Evolutionary conservation across 2,888 invertebrate species (phyloP), one percentile per base, ranked within the genome.

Genomic region (Cephus pulcher): DNA sequence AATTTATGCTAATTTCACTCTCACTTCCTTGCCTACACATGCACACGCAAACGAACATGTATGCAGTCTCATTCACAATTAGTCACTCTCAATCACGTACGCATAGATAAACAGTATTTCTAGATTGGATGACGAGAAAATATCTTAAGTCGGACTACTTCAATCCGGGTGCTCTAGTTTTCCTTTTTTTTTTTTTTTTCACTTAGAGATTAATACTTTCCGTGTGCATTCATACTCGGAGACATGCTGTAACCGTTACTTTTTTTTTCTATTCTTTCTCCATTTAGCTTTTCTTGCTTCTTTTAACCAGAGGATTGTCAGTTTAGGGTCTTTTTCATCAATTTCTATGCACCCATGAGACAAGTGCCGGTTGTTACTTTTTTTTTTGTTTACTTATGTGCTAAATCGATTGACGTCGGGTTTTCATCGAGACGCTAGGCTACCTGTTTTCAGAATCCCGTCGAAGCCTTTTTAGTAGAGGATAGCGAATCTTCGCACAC

Each of bases 161-260:
- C n/a, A 9, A 71, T 71, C 32, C 32, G 71, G 71, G 71, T 2
- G 71, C 12, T 6, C 33, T 71, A 71, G 32, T 11, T 34, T 34
- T 34, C 34, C 11, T 34, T 34, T 34, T 34, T 12, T 37, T 76
- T 79, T 69, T 40, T 40, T 75, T 40, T 75, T 79, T 79, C 81
- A 69, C 86, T 88, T 88, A 89, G 83, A 86, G 86, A 86, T 89
- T 86, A 89, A 87, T 89, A 90, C 88, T 90, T 90, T 89, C 88
- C 86, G 83, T 82, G 82, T 79, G 79, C 84, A 82, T 80, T 81
- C 86, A 73, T 76, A 75, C 76, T 75, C 80, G 77, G 80, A 79
- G 77, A 84, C 82, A 83, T 85, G 77, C 81, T 56, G 56, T 56
- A 56, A 56, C 9, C 23, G 23, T 23, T 4, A 37, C 12, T 23